phyloP scores from a whole-genome alignment of 2,797 vertebrate genomes.

The Numenius phaeopus region DNA sequence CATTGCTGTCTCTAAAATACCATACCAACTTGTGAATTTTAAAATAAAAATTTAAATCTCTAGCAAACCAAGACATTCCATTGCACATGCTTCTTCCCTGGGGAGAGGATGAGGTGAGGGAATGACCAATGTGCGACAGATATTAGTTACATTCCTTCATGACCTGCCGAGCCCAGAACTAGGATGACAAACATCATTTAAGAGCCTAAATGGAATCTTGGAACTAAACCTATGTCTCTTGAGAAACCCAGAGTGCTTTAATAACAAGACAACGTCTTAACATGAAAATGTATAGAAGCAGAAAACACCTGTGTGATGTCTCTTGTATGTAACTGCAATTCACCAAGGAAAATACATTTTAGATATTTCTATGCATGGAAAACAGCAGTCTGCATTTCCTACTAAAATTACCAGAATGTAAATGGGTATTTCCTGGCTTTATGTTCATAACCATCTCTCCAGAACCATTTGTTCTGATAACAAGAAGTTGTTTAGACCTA shows the following conservation, averaged over 20 bases:
- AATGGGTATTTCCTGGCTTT: background rate
- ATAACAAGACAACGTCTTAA: background rate
- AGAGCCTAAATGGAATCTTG: background rate
- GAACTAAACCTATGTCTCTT: background rate
- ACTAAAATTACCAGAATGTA: background rate
- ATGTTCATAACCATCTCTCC: background rate
- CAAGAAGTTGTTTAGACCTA: background rate
- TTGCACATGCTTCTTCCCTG: background rate
- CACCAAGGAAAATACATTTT: background rate
- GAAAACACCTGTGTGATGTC: background rate
- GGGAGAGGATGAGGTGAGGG: background rate
- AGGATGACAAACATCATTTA: background rate
- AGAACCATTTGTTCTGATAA: background rate
- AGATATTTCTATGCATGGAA: background rate
- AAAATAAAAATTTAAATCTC: background rate
- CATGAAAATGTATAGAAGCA: background rate
- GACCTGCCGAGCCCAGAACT: background rate
- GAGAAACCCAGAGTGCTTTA: background rate
- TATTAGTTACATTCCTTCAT: background rate
- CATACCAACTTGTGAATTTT: background rate
- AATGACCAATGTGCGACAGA: background rate
- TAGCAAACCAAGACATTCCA: background rate
- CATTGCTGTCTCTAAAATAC: background rate
- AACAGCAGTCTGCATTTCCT: background rate
- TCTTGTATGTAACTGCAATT: background rate